These are phyloP conservation scores for Xestia rhomboidea DNA, from an alignment of 2,888 invertebrate species.

Conservation along the genomic window DNA sequence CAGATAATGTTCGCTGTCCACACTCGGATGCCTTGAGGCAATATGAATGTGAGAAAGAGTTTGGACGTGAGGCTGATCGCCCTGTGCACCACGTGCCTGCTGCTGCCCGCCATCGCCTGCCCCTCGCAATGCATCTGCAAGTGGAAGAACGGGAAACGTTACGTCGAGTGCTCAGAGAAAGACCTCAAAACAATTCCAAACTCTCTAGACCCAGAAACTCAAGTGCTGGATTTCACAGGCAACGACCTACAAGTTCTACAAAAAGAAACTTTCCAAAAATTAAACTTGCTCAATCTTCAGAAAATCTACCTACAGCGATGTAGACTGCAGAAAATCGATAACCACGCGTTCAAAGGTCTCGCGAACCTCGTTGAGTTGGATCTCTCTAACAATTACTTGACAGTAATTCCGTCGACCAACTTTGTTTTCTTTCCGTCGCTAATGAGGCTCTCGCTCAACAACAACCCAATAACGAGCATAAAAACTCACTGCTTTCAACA, in stretches of 20 bases:
- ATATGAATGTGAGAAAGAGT: constrained; percentile 83
- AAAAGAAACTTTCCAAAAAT: constrained; percentile 94
- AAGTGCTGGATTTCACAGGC: constrained; percentile 96
- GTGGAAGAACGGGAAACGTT: constrained; percentile 98
- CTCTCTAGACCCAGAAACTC: constrained; percentile 95
- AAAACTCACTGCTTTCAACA: constrained; percentile 94
- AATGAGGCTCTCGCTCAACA: constrained; percentile 95
- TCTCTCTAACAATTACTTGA: constrained; percentile 95
- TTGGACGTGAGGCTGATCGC: constrained; percentile 86
- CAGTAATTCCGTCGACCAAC: constrained; percentile 94
- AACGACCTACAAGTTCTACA: constrained; percentile 95
- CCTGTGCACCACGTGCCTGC: constrained; percentile 86
- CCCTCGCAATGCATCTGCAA: constrained; percentile 96
- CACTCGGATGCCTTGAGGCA: constrained; percentile 83
- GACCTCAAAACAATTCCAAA: constrained; percentile 94
- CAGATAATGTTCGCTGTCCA: constrained; percentile 85
- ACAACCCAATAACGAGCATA: constrained; percentile 95
- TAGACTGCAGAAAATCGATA: constrained; percentile 94
- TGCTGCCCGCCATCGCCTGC: constrained; percentile 91
- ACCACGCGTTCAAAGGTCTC: constrained; percentile 95
- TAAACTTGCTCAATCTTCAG: constrained; percentile 96
- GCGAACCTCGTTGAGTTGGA: constrained; percentile 97
- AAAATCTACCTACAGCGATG: constrained; percentile 95
- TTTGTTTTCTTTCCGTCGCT: constrained; percentile 94
- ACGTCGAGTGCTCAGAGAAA: constrained; percentile 96